Percentiles rank a stretch among this genome's conserved stretches.
These are phyloP conservation scores for Tridacna gigas DNA, from an alignment of 2,888 invertebrate genomes.

Conservation along the genomic window DNA sequence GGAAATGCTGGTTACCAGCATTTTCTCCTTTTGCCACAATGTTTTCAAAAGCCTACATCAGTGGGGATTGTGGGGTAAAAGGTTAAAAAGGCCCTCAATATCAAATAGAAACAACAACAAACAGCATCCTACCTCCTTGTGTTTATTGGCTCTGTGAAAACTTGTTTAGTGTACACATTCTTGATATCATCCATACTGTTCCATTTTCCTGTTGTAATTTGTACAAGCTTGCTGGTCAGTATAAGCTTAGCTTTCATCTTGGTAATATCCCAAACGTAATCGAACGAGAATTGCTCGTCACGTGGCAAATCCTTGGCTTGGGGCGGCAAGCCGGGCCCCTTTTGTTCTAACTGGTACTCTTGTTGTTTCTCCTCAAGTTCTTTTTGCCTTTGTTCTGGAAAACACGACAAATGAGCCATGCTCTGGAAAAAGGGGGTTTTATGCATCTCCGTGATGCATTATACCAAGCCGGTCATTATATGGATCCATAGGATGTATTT, in stretches of 20 bases:
- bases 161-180: conserved; percentile 74
- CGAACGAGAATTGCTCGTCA: conserved; percentile 49
- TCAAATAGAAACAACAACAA: neutral
- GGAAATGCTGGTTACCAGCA: no score
- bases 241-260: conserved; percentile 38
- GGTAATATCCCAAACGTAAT: conserved; percentile 48
- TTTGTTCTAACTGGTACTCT: conserved; percentile 49
- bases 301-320: conserved; percentile 50
- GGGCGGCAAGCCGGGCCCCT: conserved; percentile 46
- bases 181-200: conserved; percentile 79
- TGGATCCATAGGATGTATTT: no score
- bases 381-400: conserved; percentile 74
- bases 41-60: neutral
- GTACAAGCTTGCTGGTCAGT: conserved; percentile 55
- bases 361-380: conserved; percentile 81
- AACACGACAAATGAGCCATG: neutral
- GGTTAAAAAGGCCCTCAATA: neutral
- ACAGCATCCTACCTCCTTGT: conserved; percentile 33
- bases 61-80: neutral
- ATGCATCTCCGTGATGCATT: no score
- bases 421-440: no score
- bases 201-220: conserved; percentile 76
- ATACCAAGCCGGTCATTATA: no score
- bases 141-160: conserved; percentile 56
- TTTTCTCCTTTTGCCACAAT: neutral